phyloP scores from a whole-genome alignment of 2,113 vertebrate species.

The Proterorhinus semilunaris region DNA sequence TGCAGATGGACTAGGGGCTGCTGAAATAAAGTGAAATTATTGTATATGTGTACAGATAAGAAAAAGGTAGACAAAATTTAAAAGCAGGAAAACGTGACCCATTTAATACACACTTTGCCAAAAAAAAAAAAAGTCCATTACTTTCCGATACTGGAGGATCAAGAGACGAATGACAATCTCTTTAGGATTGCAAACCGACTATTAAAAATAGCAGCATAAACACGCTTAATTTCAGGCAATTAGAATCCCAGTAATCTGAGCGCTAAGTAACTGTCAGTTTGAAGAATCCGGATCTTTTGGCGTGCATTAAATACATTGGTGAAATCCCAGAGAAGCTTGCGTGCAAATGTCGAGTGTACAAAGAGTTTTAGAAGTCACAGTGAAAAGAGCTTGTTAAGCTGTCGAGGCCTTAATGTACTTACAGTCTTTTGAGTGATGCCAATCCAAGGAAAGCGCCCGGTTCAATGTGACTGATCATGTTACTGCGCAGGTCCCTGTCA shows the following conservation, averaged over 20 bases:
- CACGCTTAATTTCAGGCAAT: slow-evolving; percentile 6
- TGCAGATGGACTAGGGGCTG: slow-evolving; percentile 25
- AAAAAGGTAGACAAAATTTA: too few species aligned
- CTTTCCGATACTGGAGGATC: background rate
- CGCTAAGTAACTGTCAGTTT: background rate
- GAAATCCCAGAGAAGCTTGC: slow-evolving; percentile 11
- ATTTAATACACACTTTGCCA: background rate
- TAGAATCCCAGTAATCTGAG: slow-evolving; percentile 28
- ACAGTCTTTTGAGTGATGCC: slow-evolving; percentile 90
- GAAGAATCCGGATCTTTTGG: slow-evolving; percentile 1
- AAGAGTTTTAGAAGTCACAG: slow-evolving; percentile 14
- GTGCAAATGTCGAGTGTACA: slow-evolving; percentile 9
- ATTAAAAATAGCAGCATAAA: slow-evolving; percentile 11
- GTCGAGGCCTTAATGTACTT: slow-evolving; percentile 71
- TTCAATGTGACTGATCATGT: slow-evolving; percentile 90
- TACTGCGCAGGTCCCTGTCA: slow-evolving; percentile 91
- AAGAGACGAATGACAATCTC: slow-evolving; percentile 7
- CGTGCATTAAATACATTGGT: background rate
- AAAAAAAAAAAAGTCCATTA: background rate
- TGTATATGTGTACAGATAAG: background rate
- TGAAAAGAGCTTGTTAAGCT: slow-evolving; percentile 5
- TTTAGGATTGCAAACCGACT: background rate
- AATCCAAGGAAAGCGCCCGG: slow-evolving; percentile 92
- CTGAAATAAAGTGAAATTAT: slow-evolving; percentile 6
- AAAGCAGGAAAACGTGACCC: too few species aligned